phyloP scores from a whole-genome alignment of 2,797 vertebrate species.

The Typhlichthys eigenmanni region DNA sequence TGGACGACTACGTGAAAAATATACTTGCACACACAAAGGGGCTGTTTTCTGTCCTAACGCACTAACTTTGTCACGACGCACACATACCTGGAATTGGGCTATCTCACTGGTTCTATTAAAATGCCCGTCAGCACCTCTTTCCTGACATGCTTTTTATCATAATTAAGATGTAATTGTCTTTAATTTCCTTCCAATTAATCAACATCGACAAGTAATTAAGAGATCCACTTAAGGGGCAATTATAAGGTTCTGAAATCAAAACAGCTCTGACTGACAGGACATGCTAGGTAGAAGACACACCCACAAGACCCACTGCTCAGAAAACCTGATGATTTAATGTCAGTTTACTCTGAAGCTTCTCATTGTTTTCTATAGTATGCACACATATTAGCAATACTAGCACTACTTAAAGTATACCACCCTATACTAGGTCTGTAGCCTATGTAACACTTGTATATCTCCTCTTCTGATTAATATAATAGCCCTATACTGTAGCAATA shows the following conservation, averaged over 20 bases:
- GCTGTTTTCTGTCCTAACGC: not conserved
- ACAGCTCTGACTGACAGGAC: not conserved
- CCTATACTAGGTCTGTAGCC: too few relatives aligned
- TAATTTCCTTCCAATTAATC: constrained; percentile 6
- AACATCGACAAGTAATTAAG: constrained; percentile 1
- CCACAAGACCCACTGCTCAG: constrained; percentile 37
- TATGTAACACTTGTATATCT: too few relatives aligned
- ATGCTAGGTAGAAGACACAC: constrained; percentile 33
- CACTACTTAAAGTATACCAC: too few relatives aligned
- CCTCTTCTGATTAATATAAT: too few relatives aligned
- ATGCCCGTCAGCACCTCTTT: not conserved
- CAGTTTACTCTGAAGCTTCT: constrained; percentile 4
- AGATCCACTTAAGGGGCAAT: not conserved
- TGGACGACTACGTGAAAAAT: too few relatives aligned
- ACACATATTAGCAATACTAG: not conserved
- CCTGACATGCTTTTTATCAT: not conserved
- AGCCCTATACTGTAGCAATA: too few relatives aligned
- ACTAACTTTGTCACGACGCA: not conserved
- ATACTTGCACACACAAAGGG: too few relatives aligned
- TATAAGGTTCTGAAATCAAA: not conserved
- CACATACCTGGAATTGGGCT: not conserved
- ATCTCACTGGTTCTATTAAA: not conserved
- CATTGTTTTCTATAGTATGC: not conserved
- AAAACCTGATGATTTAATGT: constrained; percentile 13
- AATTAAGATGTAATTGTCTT: constrained; percentile 1